Percentiles rank a stretch among this genome's conserved stretches.
phyloP scores from a whole-genome alignment of 2,888 invertebrate species.

The Operophtera brumata region DNA sequence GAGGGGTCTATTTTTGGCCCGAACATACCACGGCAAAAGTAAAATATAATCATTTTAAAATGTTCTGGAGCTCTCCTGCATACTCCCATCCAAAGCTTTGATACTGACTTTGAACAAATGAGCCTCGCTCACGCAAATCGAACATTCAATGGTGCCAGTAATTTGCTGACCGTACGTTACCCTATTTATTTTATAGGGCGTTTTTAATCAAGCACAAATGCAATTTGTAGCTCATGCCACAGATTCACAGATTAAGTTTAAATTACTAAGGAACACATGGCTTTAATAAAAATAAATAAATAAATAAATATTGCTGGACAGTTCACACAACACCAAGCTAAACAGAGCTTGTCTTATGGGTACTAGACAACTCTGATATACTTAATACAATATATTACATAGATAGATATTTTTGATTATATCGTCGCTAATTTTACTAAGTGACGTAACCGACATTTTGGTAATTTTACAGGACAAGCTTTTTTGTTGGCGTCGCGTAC shows the following conservation, averaged over 20 bases:
- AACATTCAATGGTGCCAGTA: conserved; percentile 42
- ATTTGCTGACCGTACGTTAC: conserved; percentile 20
- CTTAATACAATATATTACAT: too few species aligned
- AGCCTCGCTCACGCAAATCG: conserved; percentile 47
- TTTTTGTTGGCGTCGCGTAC: too few species aligned
- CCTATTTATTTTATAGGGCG: conserved; percentile 11
- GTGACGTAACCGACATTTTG: too few species aligned
- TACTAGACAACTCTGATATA: too few species aligned
- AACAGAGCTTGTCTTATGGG: too few species aligned
- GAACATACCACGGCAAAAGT: too few species aligned
- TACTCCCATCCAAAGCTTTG: conserved; percentile 36
- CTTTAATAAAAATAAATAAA: too few species aligned
- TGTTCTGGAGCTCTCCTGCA: conserved; percentile 24
- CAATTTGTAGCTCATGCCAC: background rate
- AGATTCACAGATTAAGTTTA: background rate
- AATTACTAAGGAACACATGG: background rate
- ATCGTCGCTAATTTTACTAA: too few species aligned
- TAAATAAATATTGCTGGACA: too few species aligned
- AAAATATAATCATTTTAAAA: background rate
- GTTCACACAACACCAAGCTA: too few species aligned
- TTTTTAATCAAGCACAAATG: conserved; percentile 11
- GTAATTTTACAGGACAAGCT: too few species aligned
- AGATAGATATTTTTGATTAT: too few species aligned
- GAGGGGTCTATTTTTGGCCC: background rate
- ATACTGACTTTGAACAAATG: conserved; percentile 38